Base-by-base conservation (phyloP, 2,888 invertebrate species). In the Dermolepida albohirtum region DNA sequence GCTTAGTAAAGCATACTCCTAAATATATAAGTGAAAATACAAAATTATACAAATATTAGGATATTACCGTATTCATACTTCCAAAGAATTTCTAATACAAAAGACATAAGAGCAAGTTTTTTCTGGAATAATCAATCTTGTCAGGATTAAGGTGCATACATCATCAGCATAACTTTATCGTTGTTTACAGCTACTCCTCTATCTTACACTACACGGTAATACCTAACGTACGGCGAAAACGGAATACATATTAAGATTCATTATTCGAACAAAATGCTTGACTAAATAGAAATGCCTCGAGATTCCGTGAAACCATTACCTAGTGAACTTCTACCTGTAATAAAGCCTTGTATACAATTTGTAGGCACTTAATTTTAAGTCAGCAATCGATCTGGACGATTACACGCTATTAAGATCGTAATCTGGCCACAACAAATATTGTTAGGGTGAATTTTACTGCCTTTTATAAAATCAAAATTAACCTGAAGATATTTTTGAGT, bases 361-460 rank as follows among this genome's bases (percentile, higher is more conserved):
- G 43, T 47, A 62, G 47, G 59, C 59, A 62, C 47, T 62, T 62
- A 62, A 62, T 47, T 62, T 47, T 27, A 62, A 47, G 43, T 43
- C 57, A 43, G 27, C 57, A 57, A 57, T 57, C 57, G 44, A 57
- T 57, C 43, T 57, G 44, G 29, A 62, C 59, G 47, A 62, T 62
- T 62, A 49, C 16, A 62, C 59, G 59, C 47, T 49, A 62, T 62
- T 62, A 62, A 62, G 59, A 62, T 62, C 11, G 39, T 29, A 43
- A 62, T 62, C 59, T 62, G 34, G 16, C 47, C 34, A 47, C 17
- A 59, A 10, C 57, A 43, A 47, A 44, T 39, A 22, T 11, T 34
- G 47, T 62, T 62, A 49, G n/a, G n/a, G 1, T n/a, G n/a, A 6
- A n/a, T 49, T 49, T 34, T 10, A 14, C 16, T 12, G 34, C 6